phyloP scores from a whole-genome alignment of 2,113 vertebrate genomes.

The Trematomus loennbergii region DNA sequence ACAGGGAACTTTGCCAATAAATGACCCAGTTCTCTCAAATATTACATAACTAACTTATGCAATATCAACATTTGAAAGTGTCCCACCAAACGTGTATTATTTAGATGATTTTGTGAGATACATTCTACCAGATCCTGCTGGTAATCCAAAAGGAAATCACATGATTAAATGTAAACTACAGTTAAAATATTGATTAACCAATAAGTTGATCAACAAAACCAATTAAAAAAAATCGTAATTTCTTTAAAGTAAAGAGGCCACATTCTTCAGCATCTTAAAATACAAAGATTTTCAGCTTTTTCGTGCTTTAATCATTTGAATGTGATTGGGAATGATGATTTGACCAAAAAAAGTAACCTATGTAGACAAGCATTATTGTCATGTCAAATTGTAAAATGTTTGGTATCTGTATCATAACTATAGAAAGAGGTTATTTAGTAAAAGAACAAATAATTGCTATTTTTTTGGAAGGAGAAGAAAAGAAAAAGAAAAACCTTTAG shows the following conservation, averaged over 20 bases:
- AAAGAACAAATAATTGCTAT: no score
- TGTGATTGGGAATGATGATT: neutral
- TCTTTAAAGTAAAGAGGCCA: neutral
- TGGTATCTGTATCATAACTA: neutral
- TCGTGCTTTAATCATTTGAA: neutral
- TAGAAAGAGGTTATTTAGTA: no score
- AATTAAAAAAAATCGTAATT: no score
- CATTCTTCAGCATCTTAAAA: neutral
- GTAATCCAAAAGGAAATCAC: neutral
- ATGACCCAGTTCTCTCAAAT: conserved; percentile 13
- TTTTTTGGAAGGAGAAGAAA: no score
- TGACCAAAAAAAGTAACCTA: neutral
- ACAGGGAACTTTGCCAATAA: conserved; percentile 20
- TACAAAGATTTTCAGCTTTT: neutral
- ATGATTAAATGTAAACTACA: neutral
- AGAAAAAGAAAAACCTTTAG: no score
- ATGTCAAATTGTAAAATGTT: neutral
- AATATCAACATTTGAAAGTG: neutral
- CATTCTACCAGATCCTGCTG: neutral
- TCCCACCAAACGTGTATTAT: neutral
- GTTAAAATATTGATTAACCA: neutral
- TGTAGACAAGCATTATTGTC: neutral
- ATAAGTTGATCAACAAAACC: neutral
- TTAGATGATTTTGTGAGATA: neutral
- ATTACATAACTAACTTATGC: conserved; percentile 7